Evolutionary conservation across 2,888 invertebrate species (phyloP), one percentile per base, ranked within the genome.

Genomic region (Drosophila demipolita): DNA sequence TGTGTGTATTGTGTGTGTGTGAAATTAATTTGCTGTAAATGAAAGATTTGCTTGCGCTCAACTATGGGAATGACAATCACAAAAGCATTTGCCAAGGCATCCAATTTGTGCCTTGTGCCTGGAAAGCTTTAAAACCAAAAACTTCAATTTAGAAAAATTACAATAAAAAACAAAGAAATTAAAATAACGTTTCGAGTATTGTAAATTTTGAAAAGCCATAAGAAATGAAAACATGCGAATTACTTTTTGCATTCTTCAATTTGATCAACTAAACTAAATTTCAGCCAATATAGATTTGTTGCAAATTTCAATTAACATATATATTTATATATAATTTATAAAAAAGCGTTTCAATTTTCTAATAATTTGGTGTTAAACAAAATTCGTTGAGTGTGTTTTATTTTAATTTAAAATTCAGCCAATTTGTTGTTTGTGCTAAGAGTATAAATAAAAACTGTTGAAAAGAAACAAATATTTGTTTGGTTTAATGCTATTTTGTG

Each of bases 261-360:
- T 58, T 62, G 29, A 73, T 67, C 35, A 89, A 83, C 90, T 85
- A 85, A 85, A 85, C 84, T 85, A 90, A 83, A 73, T 85, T 87
- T 75, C 85, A 85, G 90, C 85, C 85, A 89, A 85, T 85, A 71
- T 32, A n/a, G 65, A 50, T 61, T 48, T 67, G 23, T 82, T 69
- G 70, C 68, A 74, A 70, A 63, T 48, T 29, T 40, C 7, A 45
- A 45, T 23, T 15, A 23, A 26, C 29, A 29, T 35, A 17, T 42
- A 42, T 42, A 32, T 64, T 8, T 70, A 38, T 63, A 36, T 33
- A 33, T 36, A 36, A 45, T 17, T 15, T 45, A 23, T 45, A 8
- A 23, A 61, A 42, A 89, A 89, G 85, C 87, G 73, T 52, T 66
- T 74, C 67, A 66, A 60, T 83, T 79, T 53, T 64, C 7, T 59